A percentile compares a stretch with the other conserved stretches of the same genome.
Evolutionary conservation across 1,140 invertebrate species (phyloP).

Genomic region (Drosophila rhopaloa): DNA sequence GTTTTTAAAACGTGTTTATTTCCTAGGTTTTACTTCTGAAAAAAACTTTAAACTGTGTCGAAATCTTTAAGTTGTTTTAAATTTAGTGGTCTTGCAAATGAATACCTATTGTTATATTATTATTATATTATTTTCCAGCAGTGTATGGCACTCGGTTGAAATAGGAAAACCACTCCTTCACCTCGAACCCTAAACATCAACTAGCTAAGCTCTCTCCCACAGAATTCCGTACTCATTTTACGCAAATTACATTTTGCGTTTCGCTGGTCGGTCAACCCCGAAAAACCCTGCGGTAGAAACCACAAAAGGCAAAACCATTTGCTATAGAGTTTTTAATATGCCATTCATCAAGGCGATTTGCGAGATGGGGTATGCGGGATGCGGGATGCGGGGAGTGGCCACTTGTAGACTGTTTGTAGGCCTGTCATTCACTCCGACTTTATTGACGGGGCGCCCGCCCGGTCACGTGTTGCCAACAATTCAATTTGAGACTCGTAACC

Average conservation of each 20-base stretch:
- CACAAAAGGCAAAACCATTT: conserved; percentile 39
- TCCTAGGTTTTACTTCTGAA: too few relatives aligned
- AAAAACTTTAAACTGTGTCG: too few relatives aligned
- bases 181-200: conserved; percentile 24
- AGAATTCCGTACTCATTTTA: conserved; percentile 56
- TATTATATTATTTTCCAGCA: not conserved
- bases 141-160: not conserved
- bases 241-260: conserved; percentile 74
- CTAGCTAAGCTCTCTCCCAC: conserved; percentile 17
- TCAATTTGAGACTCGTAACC: conserved; percentile 70
- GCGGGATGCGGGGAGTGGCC: conserved; percentile 21
- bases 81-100: too few relatives aligned
- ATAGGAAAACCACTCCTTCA: conserved; percentile 17
- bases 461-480: conserved; percentile 80
- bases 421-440: conserved; percentile 77
- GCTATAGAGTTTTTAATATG: conserved; percentile 69
- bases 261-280: conserved; percentile 44
- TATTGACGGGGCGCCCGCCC: conserved; percentile 67
- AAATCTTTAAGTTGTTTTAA: too few relatives aligned
- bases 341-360: conserved; percentile 58
- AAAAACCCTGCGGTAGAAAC: conserved; percentile 16
- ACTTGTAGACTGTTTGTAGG: conserved; percentile 73
- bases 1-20: too few relatives aligned
- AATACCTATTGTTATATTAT: too few relatives aligned
- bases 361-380: not conserved